Evolutionary conservation across 2,113 vertebrate species (phyloP), one percentile per base, ranked within the genome.

Genomic region (Deroptyus accipitrinus): DNA sequence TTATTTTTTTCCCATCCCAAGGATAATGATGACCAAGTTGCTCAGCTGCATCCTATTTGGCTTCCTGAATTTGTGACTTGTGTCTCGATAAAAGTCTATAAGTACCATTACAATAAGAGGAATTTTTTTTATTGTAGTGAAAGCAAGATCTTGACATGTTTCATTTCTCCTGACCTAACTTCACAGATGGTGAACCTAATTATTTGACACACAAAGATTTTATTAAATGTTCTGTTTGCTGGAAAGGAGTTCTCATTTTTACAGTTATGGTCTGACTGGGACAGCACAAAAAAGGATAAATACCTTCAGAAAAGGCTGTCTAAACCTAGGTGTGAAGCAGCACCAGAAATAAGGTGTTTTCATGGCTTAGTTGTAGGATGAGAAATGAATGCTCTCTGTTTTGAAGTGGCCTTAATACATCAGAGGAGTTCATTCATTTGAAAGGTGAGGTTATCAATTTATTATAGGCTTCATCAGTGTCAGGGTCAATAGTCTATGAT

Each of bases 11-110:
- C 55, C 55, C 42, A 73, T 77, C 54, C 41, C 59, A 75, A 85
- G 82, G 82, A 94, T 97, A 97, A 95, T 90, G 86, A 97, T 96
- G 84, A 95, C 77, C 64, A 94, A 83, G 46, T 89, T 85, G 59
- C 73, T 88, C 67, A 95, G 70, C 54, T 2, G 14, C 85, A 86
- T 82, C 79, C 83, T 93, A 76, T 87, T 51, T 93, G 85, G 42
- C 66, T 77, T 96, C 78, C 77, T 95, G 73, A 92, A 92, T 94
- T 66, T 96, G 85, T 92, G 86, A 64, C 55, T 66, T 85, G 51
- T 84, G 81, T 95, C 67, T 81, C 39, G 35, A 75, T 90, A 52
- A 77, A 91, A 96, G 48, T 73, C 16, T 73, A n/a, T 67, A 55
- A 88, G 72, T 80, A 77, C 39, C 69, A 39, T 74, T 59, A 39